Base-by-base conservation (phyloP, 2,888 invertebrate genomes). In the Oxycera nigricornis region DNA sequence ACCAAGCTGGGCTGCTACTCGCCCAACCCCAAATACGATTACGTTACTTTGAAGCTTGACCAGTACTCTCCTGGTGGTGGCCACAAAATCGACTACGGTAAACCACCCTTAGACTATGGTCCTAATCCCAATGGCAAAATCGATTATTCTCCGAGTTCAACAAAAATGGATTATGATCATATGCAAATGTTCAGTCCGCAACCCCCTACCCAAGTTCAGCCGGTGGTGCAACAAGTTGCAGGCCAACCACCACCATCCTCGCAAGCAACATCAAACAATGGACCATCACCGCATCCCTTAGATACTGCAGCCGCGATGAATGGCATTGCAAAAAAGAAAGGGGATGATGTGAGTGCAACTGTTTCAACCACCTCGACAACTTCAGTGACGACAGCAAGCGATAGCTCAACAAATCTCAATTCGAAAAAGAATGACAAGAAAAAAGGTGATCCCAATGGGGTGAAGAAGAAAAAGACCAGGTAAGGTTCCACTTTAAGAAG, bases 401-500 rank as follows among this genome's bases (percentile, higher is more conserved):
- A 86, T 20, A 83, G 84, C 0, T 84, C 87, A 7, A 86, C 89
- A 9, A 86, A 88, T 4, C 81, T 82, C 9, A 88, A 88, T 80
- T 90, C 89, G 77, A 92, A 90, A 81, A 91, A 92, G 79, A 93
- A 92, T 81, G 92, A 90, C 73, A 92, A 92, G 84, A 93, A 95
- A 85, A 94, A 94, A 84, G 89, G 89, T 80, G 94, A 94, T 83
- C 94, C 92, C 80, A 94, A 93, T 83, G 94, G 94, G 62, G 93
- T 94, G 41, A 95, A 95, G 84, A 95, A 95, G 87, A 95, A 95
- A 86, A 95, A 95, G 87, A 95, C 95, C 73, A 93, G 95, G 95
- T 95, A 84, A 83, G 84, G 81, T 30, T 70, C 7, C n/a, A n/a
- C n/a, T n/a, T n/a, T n/a, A n/a, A n/a, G n/a, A 2, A 57, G 6